These are phyloP conservation scores for Corythornis vintsioides DNA, from an alignment of 2,113 vertebrate species.

Conservation along the genomic window DNA sequence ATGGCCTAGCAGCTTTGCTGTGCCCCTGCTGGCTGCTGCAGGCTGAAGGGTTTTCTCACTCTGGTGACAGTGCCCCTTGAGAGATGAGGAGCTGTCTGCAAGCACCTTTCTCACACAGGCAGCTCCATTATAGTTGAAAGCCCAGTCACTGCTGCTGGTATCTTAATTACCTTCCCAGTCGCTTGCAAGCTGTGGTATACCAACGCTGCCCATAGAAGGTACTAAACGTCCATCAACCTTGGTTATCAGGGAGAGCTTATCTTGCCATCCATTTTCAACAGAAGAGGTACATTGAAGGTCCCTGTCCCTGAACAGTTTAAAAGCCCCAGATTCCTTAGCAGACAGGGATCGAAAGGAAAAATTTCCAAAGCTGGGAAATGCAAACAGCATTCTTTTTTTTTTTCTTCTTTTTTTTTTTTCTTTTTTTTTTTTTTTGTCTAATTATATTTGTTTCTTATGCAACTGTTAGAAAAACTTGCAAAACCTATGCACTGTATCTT, in stretches of 20 bases:
- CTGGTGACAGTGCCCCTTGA: not conserved
- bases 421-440: not conserved
- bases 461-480: not conserved
- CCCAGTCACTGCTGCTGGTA: not conserved
- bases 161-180: conserved; percentile 8
- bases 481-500: not conserved
- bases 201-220: not conserved
- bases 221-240: not conserved
- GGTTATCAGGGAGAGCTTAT: conserved; percentile 13
- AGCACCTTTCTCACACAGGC: not conserved
- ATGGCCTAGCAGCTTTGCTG: not conserved
- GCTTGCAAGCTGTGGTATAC: not conserved
- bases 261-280: not conserved
- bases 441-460: conserved; percentile 8
- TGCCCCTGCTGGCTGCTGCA: not conserved
- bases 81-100: not conserved
- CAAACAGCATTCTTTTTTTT: not conserved
- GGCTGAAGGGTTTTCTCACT: not conserved
- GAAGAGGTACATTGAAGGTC: not conserved
- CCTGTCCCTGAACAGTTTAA: not conserved
- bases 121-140: not conserved
- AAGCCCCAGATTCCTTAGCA: not conserved
- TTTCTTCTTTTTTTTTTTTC: not conserved
- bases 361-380: not conserved
- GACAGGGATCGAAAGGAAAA: conserved; percentile 20